Conservation (phyloP, 2,113 vertebrate genomes). For the Scomber colias region DNA sequence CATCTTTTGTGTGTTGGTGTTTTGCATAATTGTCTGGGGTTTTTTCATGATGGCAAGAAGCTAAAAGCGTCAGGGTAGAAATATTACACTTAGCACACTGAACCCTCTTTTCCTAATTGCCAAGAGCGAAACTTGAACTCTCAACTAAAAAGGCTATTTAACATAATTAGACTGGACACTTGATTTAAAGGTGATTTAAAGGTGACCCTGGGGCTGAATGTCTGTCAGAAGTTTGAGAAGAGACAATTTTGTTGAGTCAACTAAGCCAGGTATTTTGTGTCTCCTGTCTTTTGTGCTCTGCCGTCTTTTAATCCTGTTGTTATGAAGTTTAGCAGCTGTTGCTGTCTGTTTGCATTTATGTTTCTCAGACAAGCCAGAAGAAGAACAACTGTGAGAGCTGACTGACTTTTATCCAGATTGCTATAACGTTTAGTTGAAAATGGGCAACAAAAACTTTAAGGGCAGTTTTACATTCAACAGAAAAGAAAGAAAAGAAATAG, state of each 20-base stretch:
- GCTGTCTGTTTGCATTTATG: conserved; percentile 45
- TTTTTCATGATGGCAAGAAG: neutral
- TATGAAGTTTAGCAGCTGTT: conserved; percentile 50
- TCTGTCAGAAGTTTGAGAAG: conserved; percentile 35
- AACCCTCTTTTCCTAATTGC: conserved; percentile 30
- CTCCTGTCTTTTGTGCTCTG: neutral
- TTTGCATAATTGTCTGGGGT: neutral
- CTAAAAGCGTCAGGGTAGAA: conserved; percentile 31
- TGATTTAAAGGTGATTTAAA: conserved; percentile 51
- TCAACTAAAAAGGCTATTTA: conserved; percentile 38
- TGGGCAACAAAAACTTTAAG: conserved; percentile 12
- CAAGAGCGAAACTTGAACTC: conserved; percentile 46
- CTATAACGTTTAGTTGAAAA: neutral
- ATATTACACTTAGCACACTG: conserved; percentile 38
- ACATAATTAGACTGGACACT: conserved; percentile 56
- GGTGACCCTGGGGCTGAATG: conserved; percentile 42
- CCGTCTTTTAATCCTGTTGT: conserved; percentile 40
- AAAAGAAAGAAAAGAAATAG: neutral
- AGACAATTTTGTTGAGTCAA: conserved; percentile 40
- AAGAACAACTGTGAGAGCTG: conserved; percentile 14
- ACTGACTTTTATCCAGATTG: conserved; percentile 17
- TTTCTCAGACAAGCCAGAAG: conserved; percentile 20
- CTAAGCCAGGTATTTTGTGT: conserved; percentile 27
- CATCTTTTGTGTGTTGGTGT: neutral
- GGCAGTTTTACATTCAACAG: neutral